Base-by-base conservation (phyloP, 2,888 invertebrate genomes). In the Ormyrus rosae region DNA sequence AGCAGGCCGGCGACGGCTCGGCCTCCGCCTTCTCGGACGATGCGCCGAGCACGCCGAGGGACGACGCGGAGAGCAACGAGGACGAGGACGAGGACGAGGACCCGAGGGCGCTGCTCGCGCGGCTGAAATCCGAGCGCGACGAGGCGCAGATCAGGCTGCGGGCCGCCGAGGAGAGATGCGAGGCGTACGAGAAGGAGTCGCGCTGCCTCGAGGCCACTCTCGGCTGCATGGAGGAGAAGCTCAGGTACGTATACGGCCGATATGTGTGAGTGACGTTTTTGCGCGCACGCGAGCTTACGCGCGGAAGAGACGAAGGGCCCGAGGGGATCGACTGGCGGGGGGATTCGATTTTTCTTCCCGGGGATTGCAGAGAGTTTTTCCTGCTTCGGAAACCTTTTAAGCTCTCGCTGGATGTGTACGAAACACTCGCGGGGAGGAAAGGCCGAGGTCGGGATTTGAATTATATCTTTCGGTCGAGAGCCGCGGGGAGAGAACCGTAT, bases 131-230 rank as follows among this genome's bases (percentile, higher is more conserved):
- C 5, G 79, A 82, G 13, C 53, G 77, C 5, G 67, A 77, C 50
- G 77, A 76, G n/a, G 68, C 76, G 50, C 45, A 45, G 34, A 4
- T 63, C 19, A 81, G 64, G 19, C 63, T 82, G 6, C 69, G 51
- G 9, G 9, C 70, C 7, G 74, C 60, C 51, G 81, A 82, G 67
- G 74, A 74, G 19, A 71, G 65, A 48, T 83, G 79, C 74, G 45
- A 74, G 13, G 50, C 72, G 9, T 82, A 82, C 10, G 73, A 78
- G 69, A 68, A 19, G 9, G 82, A 83, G 51, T 72, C 77, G 1
- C 63, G 48, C 46, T 45, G 53, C 58, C 67, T 81, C 64, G 83
- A 81, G 48, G 69, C 45, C 34, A 58, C 53, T n/a, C 65, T 83
- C 8, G 65, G 55, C 9, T 11, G 7, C 9, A 67, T 81, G 50